Evolutionary conservation across 92 coral and sea anemone genomes (phyloP).

Genomic region (Phenganax subtilis): DNA sequence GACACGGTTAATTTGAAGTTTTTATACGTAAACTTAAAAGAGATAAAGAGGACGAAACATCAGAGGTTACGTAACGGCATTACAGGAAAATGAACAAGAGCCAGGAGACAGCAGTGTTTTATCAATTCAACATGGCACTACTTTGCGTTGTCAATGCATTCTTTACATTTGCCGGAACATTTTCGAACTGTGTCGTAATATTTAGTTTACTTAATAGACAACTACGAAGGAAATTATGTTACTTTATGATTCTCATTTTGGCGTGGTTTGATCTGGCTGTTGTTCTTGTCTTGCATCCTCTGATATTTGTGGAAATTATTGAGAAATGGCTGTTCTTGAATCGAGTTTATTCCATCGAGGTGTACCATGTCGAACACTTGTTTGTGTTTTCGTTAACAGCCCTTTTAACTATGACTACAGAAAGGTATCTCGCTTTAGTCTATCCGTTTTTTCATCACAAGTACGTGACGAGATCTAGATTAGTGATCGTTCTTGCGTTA

Average conservation of each 20-base stretch:
- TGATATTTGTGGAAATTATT: neutral
- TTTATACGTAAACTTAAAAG: too few relatives aligned
- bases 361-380: neutral
- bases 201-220: neutral
- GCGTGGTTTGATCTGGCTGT: neutral
- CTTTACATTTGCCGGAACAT: neutral
- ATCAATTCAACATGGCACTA: neutral
- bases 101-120: too few relatives aligned
- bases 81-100: too few relatives aligned
- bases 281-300: neutral
- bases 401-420: constrained; percentile 34
- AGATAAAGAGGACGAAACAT: too few relatives aligned
- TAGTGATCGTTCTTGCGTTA: neutral
- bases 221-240: constrained; percentile 1
- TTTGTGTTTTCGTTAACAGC: constrained; percentile 11
- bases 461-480: neutral
- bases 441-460: constrained; percentile 33
- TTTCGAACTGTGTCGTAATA: neutral
- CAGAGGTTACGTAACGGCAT: too few relatives aligned
- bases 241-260: neutral
- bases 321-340: too few relatives aligned
- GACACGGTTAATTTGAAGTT: too few relatives aligned
- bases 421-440: constrained; percentile 44
- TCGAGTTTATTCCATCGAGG: neutral
- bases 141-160: neutral